phyloP scores from a whole-genome alignment of 35 echinoderm and acorn worm genomes.

The Apostichopus japonicus region DNA sequence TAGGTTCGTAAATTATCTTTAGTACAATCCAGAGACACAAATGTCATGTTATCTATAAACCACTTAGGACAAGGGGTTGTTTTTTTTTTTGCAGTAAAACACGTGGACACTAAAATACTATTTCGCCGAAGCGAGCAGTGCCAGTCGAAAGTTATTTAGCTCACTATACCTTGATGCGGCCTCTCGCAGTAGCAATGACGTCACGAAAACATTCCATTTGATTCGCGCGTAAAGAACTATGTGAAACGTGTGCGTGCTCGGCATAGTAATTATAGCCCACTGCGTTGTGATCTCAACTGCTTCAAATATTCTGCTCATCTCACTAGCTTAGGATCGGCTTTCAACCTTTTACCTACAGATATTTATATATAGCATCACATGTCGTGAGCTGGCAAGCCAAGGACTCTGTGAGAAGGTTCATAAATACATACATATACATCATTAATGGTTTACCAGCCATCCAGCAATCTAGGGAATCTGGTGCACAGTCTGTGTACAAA shows the following conservation, averaged over 20 bases:
- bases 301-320: conserved; percentile 23
- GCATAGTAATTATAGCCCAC: not conserved
- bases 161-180: not conserved
- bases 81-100: no score
- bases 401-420: no score
- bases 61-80: no score
- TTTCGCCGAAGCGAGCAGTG: not conserved
- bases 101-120: not conserved
- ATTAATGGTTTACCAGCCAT: no score
- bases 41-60: no score
- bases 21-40: no score
- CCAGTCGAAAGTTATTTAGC: not conserved
- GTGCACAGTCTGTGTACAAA: no score
- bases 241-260: not conserved
- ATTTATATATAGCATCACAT: no score
- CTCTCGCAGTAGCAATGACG: conserved; percentile 26
- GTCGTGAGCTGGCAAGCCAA: no score
- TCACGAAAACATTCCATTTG: conserved; percentile 43
- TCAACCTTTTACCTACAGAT: not conserved
- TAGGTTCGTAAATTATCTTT: no score
- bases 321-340: not conserved
- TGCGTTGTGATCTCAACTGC: not conserved
- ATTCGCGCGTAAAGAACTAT: not conserved
- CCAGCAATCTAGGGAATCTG: no score
- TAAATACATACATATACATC: no score